phyloP scores from a whole-genome alignment of 2,113 vertebrate genomes.

The Austrofundulus limnaeus region DNA sequence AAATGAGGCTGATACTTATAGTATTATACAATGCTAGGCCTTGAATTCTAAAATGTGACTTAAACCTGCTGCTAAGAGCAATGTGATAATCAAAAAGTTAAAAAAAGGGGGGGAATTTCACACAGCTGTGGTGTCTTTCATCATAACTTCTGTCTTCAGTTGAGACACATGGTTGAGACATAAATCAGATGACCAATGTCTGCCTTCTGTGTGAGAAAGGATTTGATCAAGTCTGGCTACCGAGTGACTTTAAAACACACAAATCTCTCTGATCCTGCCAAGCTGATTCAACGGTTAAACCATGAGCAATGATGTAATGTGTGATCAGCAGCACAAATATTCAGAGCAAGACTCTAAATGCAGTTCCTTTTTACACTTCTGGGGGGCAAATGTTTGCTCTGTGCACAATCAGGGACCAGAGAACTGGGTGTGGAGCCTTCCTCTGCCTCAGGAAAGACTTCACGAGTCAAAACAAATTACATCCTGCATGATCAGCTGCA shows the following conservation, averaged over 20 bases:
- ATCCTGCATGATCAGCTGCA: conserved; percentile 6
- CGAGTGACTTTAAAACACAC: conserved; percentile 17
- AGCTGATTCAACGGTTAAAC: neutral
- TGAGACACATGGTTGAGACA: conserved; percentile 1
- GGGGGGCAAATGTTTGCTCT: neutral
- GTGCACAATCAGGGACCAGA: neutral
- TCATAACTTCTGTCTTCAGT: neutral
- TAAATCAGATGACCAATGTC: neutral
- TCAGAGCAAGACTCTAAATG: neutral
- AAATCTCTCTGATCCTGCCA: neutral
- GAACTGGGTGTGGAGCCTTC: neutral
- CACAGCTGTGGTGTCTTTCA: neutral
- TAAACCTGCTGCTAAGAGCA: neutral
- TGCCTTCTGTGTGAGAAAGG: neutral
- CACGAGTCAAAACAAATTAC: neutral
- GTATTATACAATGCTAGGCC: too few species aligned
- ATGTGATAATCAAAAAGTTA: accelerated
- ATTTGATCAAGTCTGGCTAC: neutral
- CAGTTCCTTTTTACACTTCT: neutral
- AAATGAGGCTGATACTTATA: too few species aligned
- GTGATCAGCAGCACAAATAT: neutral
- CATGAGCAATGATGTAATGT: neutral
- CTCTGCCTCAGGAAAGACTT: neutral
- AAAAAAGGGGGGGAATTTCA: too few species aligned
- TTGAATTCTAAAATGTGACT: too few species aligned